Evolutionary conservation across 2,113 vertebrate genomes (phyloP).

Genomic region (Sciurus niger): DNA sequence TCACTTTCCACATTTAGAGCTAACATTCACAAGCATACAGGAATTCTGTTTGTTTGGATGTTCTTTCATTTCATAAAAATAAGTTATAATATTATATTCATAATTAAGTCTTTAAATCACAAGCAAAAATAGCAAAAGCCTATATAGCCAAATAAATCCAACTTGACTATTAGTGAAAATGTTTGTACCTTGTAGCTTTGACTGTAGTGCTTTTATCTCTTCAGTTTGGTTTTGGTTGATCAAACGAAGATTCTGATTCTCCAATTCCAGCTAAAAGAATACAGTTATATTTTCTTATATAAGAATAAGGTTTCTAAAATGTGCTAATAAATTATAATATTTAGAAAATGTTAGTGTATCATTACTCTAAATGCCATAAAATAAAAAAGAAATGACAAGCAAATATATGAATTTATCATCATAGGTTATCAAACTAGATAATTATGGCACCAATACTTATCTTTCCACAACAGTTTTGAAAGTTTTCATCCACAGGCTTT

Average conservation of each 20-base stretch:
- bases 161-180: neutral
- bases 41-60: neutral
- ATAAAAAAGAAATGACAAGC: slow-evolving; percentile 41
- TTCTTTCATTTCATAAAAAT: slow-evolving; percentile 20
- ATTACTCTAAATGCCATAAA: slow-evolving; percentile 5
- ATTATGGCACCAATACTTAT: slow-evolving; percentile 39
- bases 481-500: neutral
- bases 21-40: neutral
- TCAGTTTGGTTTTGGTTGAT: slow-evolving; percentile 94
- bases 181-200: slow-evolving; percentile 93
- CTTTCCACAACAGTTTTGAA: slow-evolving; percentile 59
- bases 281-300: slow-evolving; percentile 78
- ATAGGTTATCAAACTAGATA: slow-evolving; percentile 28
- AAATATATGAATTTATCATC: slow-evolving; percentile 30
- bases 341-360: slow-evolving; percentile 36
- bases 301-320: slow-evolving; percentile 56
- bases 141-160: neutral
- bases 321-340: slow-evolving; percentile 17
- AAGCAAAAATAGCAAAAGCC: slow-evolving; percentile 43
- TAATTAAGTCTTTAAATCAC: slow-evolving; percentile 19
- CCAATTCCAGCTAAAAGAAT: slow-evolving; percentile 94
- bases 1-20: neutral
- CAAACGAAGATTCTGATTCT: slow-evolving; percentile 95
- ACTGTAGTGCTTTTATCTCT: slow-evolving; percentile 93
- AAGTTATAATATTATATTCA: neutral